Conservation (phyloP, 64 coral and sea anemone genomes). For the Stylophora pistillata region DNA sequence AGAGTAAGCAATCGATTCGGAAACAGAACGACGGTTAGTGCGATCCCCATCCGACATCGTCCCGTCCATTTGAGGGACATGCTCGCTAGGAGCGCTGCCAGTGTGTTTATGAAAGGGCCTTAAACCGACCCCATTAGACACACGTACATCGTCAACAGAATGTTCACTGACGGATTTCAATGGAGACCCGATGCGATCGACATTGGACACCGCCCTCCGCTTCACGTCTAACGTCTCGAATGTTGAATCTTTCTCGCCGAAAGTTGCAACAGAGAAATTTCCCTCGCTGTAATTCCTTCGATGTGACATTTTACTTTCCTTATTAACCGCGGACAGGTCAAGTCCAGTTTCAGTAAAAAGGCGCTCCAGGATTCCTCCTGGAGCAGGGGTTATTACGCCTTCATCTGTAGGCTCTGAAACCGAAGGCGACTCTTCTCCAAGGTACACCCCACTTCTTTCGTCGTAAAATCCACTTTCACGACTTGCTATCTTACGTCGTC, state of each 20-base stretch:
- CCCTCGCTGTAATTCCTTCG: conserved; percentile 73
- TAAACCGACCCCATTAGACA: background rate
- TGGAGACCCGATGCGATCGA: conserved; percentile 43
- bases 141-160: background rate
- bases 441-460: conserved; percentile 90
- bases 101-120: background rate
- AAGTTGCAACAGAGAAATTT: conserved; percentile 17
- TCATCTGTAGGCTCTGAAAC: conserved; percentile 27
- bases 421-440: conserved; percentile 76
- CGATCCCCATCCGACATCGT: background rate
- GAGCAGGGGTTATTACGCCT: background rate
- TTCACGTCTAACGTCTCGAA: conserved; percentile 44
- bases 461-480: conserved; percentile 85
- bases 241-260: conserved; percentile 2
- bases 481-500: conserved; percentile 73
- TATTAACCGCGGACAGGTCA: background rate
- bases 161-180: background rate
- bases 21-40: background rate
- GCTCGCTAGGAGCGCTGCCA: conserved; percentile 20
- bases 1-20: background rate
- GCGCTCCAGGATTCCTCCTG: conserved; percentile 78
- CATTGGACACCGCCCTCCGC: conserved; percentile 71
- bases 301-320: conserved; percentile 40
- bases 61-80: background rate
- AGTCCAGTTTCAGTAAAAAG: conserved; percentile 61